Evolutionary conservation across 2,113 vertebrate genomes (phyloP), one percentile per base, ranked within the genome.

Genomic region (Nestor notabilis): DNA sequence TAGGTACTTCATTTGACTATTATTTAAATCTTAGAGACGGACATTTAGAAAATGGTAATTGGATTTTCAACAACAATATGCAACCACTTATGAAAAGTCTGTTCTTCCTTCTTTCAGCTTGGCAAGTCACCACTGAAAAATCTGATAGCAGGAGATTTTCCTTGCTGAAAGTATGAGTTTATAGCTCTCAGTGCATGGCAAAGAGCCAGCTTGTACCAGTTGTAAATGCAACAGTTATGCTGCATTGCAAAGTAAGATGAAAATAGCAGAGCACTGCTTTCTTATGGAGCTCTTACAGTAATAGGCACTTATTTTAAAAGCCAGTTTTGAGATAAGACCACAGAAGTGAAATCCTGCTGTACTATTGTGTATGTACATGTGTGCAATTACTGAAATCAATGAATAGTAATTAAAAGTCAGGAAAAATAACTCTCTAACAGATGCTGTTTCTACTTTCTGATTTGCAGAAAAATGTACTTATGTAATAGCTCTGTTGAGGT

Each of bases 381-480:
- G 71, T 80, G 75, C 61, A 91, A 89, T 43, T 83, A 94, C 43
- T 71, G 82, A 79, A 83, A 83, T 29, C 70, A 83, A 94, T 29
- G 37, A 82, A n/a, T 44, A 44, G 65, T 44, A 94, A 95, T 89
- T 96, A 95, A 91, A 96, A 95, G 56, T 24, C 20, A 71, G 69
- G 72, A 89, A 82, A 94, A 94, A 85, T 76, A 93, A 74, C 41
- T 17, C 61, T 61, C 58, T 47, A 65, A 65, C 53, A 88, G 82
- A 60, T 93, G 82, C 11, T 88, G 18, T 50, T 90, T 35, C 28
- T 35, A 43, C 58, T 21, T 66, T 50, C 60, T 74, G 58, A 56
- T 84, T 49, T 85, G 81, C 46, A 70, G 39, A 31, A 35, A 56
- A 79, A 85, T 41, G 39, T 65, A 63, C 11, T 80, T 44, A 50